Conservation (phyloP, 2,113 vertebrate species). For the Eupsittula cactorum region DNA sequence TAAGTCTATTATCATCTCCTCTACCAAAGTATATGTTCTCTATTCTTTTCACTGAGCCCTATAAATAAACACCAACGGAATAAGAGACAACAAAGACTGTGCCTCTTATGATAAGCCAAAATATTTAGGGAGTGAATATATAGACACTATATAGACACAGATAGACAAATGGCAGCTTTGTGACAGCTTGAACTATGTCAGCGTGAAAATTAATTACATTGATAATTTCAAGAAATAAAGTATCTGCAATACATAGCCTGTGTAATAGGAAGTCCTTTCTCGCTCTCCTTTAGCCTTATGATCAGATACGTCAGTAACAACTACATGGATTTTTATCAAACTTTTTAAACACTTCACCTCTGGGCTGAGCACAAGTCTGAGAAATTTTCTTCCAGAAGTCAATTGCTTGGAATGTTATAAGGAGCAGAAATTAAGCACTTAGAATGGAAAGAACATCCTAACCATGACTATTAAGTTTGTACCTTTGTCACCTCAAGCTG, state of each 20-base stretch:
- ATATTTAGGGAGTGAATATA: neutral
- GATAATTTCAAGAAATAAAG: neutral
- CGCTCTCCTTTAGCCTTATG: neutral
- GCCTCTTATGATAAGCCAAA: neutral
- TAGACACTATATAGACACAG: too few relatives aligned
- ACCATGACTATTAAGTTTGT: neutral
- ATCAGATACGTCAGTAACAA: neutral
- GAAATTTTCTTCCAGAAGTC: neutral
- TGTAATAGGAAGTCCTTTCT: neutral
- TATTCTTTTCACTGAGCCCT: neutral
- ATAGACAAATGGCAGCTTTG: neutral
- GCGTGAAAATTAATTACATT: neutral
- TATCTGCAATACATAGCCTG: neutral
- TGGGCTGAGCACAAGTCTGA: neutral
- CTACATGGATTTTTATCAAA: neutral
- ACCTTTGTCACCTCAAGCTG: neutral
- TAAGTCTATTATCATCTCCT: neutral
- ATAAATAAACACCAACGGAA: neutral
- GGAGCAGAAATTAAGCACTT: slow-evolving; percentile 4
- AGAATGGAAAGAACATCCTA: slow-evolving; percentile 6
- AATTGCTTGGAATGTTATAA: slow-evolving; percentile 9
- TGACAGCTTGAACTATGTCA: neutral
- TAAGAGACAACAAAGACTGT: neutral
- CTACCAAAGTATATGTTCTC: neutral
- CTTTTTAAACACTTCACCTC: neutral